Base-by-base conservation (phyloP, 2,113 vertebrate species). In the Trochalopteron elliotii region DNA sequence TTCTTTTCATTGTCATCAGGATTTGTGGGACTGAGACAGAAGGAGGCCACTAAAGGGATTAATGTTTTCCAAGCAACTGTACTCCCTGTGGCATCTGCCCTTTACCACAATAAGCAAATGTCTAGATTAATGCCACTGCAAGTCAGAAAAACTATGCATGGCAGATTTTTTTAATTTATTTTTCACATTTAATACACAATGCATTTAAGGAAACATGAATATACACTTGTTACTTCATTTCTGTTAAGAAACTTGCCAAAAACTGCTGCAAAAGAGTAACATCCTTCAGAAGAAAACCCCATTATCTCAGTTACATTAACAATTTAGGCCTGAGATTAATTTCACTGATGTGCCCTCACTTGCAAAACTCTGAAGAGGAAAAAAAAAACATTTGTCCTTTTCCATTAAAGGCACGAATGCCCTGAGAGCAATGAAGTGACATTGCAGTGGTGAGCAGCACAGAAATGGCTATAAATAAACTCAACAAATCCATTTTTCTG, bases 381-480 rank as follows among this genome's bases (percentile, higher is more conserved):
- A 91, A 80, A 15, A 44, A 89, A 45, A 68, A 13, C 6, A 15
- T 81, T 60, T 78, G 39, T 53, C 72, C 55, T 91, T 74, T 88
- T 77, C 94, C 70, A 82, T 84, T 70, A 76, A 96, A 96, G 71
- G 82, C 42, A 89, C 9, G 31, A 49, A 76, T 27, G 22, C 25
- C 65, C 42, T 4, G 7, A 81, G 59, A 80, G 50, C 63, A 82
- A 14, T 39, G 33, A 84, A 55, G 42, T n/a, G 18, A 72, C 35
- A 25, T 3, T n/a, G 65, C 16, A 12, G 7, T 25, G 53, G 53
- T 25, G 16, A 94, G 35, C 60, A 45, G 45, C 49, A 63, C 49
- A 70, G 59, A 72, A 79, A 13, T 53, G 35, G 23, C 90, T 78
- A 69, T 85, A 95, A 97, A 95, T 82, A 88, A 83, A 79, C 31